A percentile compares a stretch with the other conserved stretches of the same genome.
Evolutionary conservation across 2,113 vertebrate genomes (phyloP).

Genomic region (Ptychochromis oligacanthus): DNA sequence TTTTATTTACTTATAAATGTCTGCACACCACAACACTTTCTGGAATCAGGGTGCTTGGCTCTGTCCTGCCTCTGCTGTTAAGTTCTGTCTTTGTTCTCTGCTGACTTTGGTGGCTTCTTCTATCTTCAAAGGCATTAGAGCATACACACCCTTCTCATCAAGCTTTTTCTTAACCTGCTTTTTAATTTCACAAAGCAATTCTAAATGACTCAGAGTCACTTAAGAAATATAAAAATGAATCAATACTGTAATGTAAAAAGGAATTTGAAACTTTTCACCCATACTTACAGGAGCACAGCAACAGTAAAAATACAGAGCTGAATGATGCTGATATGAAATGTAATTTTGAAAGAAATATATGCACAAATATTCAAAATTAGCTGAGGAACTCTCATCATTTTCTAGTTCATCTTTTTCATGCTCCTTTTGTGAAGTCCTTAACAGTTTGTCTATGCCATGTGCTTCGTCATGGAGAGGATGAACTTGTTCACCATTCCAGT

Average conservation of each 20-base stretch:
- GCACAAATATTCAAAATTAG: neutral
- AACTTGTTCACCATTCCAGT: neutral
- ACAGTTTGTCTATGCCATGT: neutral
- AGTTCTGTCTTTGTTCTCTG: too few relatives aligned
- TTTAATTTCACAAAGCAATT: neutral
- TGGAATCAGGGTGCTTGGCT: neutral
- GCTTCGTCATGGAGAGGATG: neutral
- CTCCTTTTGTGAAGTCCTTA: fast-evolving
- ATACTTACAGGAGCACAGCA: neutral
- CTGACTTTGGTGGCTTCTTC: too few relatives aligned
- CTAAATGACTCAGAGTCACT: neutral
- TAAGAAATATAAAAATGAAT: too few relatives aligned
- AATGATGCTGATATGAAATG: neutral
- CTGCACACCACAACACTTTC: neutral
- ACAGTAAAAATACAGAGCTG: neutral
- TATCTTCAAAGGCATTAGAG: too few relatives aligned
- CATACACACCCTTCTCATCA: neutral
- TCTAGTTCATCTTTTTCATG: fast-evolving
- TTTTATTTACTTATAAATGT: neutral
- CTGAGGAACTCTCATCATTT: neutral
- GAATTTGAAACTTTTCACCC: neutral
- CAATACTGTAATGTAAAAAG: too few relatives aligned
- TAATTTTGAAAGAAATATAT: neutral
- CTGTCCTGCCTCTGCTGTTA: neutral
- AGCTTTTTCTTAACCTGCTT: neutral